Base-by-base conservation (phyloP, 2,888 invertebrate species). In the Harpagoxenus sublaevis region DNA sequence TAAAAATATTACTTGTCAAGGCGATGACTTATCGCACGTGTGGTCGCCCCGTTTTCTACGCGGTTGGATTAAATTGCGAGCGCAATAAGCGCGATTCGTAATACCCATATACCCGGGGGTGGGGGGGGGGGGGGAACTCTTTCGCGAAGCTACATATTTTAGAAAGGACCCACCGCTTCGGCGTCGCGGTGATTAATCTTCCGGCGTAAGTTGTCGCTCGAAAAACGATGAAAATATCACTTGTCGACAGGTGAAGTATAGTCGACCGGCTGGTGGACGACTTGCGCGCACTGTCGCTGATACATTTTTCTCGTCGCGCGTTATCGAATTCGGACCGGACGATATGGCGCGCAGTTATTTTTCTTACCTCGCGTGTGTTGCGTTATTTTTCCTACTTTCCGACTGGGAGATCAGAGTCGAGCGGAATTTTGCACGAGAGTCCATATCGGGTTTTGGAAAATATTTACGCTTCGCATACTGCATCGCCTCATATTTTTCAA, bases 1-100 rank as follows among this genome's bases (percentile, higher is more conserved):
- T 81, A 88, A 89, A 89, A 88, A 88, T 88, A 89, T 89, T 87
- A 87, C 89, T 87, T 88, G 88, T 89, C 87, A 85, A 63, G 66
- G 60, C 85, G 86, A 84, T 88, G 90, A 89, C 88, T 89, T 89
- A 89, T 89, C 86, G 89, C 75, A 81, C 65, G 57, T 71, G 65
- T 81, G 65, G 84, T 84, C 79, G 83, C 77, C 63, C 77, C 60
- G 73, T 53, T 85, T 53, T 85, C 71, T 74, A 83, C 62, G 84
- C 83, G 83, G 75, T 53, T 63, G 62, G 63, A 81, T 81, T 81
- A 78, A 84, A 68, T 81, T 71, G 57, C 84, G 70, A 28, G 57
- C 53, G 73, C 78, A 87, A 89, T 89, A 84, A 89, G 86, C 84
- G 83, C 84, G 84, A 83, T 87, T 87, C 82, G 71, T 74, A 89